Conservation (phyloP, 2,797 vertebrate species). For the Enteromius treurensis region DNA sequence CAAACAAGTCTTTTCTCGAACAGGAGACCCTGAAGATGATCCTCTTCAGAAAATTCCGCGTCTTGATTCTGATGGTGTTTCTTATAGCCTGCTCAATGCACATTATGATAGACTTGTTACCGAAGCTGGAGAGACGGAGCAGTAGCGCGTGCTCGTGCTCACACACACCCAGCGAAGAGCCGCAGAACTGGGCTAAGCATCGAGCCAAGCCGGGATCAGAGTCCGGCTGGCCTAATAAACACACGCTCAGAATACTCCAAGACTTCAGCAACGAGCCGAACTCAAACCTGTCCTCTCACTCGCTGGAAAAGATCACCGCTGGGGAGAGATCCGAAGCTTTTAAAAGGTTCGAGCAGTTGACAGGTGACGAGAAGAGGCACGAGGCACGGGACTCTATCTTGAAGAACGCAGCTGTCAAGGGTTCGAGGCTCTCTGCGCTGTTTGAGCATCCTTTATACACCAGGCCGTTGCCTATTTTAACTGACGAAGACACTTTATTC, state of each 20-base stretch:
- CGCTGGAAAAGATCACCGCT: slow-evolving; percentile 79
- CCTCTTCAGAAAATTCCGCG: slow-evolving; percentile 90
- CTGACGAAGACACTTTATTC: slow-evolving; percentile 90
- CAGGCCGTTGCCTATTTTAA: slow-evolving; percentile 77
- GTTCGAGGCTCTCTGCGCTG: slow-evolving; percentile 82
- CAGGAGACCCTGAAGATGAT: slow-evolving; percentile 88
- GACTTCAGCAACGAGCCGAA: slow-evolving; percentile 94
- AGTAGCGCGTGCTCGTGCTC: slow-evolving; percentile 86
- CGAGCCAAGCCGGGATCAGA: slow-evolving; percentile 63
- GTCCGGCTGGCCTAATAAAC: slow-evolving; percentile 89
- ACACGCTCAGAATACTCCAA: slow-evolving; percentile 93
- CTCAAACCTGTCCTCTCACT: slow-evolving; percentile 89
- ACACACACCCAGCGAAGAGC: slow-evolving; percentile 80
- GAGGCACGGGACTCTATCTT: slow-evolving; percentile 64
- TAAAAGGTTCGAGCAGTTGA: slow-evolving; percentile 65
- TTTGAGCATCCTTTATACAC: slow-evolving; percentile 88
- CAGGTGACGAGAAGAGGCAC: slow-evolving; percentile 71
- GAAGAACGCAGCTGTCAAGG: slow-evolving; percentile 62
- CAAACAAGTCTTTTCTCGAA: slow-evolving; percentile 77
- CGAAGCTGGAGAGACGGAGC: slow-evolving; percentile 86
- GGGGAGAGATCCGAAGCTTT: slow-evolving; percentile 70
- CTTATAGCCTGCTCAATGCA: slow-evolving; percentile 93
- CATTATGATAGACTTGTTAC: slow-evolving; percentile 93
- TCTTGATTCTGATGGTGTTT: slow-evolving; percentile 91
- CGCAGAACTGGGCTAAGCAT: slow-evolving; percentile 80